These are phyloP conservation scores for Sebastes flavidus DNA, from an alignment of 2,797 vertebrate genomes.

Conservation along the genomic window DNA sequence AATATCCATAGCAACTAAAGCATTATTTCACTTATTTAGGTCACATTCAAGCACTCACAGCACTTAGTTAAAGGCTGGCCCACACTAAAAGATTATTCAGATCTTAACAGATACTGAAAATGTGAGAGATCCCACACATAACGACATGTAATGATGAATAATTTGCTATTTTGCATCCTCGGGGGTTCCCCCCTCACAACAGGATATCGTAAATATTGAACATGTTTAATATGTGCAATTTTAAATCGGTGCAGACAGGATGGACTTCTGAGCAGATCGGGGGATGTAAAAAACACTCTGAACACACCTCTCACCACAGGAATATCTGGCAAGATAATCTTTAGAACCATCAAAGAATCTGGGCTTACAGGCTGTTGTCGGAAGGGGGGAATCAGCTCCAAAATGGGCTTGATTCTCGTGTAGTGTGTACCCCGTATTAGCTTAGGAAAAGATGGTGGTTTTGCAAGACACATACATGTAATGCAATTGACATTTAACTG, in stretches of 20 bases:
- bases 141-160: too few species aligned
- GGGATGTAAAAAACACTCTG: background rate
- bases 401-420: too few species aligned
- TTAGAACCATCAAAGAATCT: background rate
- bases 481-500: too few species aligned
- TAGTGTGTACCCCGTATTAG: too few species aligned
- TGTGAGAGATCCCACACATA: background rate
- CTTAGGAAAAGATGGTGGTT: accelerated
- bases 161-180: background rate
- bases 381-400: too few species aligned
- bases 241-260: background rate
- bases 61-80: background rate
- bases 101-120: background rate
- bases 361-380: accelerated
- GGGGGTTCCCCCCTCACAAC: background rate
- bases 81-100: background rate
- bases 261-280: background rate
- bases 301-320: background rate
- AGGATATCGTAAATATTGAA: background rate
- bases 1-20: background rate
- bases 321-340: background rate
- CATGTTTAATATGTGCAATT: background rate
- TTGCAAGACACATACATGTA: too few species aligned
- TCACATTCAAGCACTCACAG: background rate
- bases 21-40: background rate